A percentile compares a stretch with the other conserved stretches of the same genome.
These are phyloP conservation scores for Oreochromis tanganicae DNA, from an alignment of 2,113 vertebrate species.

Conservation along the genomic window DNA sequence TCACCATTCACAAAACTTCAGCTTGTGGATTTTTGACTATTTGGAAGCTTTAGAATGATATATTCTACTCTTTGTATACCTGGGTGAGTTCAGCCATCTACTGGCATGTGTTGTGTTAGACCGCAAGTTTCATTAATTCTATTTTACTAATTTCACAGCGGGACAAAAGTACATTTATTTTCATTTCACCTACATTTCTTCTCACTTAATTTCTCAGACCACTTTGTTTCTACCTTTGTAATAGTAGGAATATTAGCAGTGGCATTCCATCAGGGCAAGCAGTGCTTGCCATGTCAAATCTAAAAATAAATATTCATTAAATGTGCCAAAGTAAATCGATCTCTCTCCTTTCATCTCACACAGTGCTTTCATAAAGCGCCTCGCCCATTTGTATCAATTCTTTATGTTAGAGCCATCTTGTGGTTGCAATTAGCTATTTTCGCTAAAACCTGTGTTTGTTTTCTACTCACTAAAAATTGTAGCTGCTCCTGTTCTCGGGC, in stretches of 20 bases:
- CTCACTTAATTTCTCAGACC: background rate
- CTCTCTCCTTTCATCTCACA: background rate
- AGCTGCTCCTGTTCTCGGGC: background rate
- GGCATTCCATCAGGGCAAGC: background rate
- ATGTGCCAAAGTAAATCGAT: background rate
- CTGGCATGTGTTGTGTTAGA: background rate
- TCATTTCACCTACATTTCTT: background rate
- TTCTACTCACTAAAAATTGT: background rate
- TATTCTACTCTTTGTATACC: background rate
- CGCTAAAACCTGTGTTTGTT: background rate
- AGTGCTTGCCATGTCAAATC: background rate
- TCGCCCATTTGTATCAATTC: fast-evolving
- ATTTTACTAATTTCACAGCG: background rate
- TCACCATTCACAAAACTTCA: conserved; percentile 30
- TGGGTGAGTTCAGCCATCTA: background rate
- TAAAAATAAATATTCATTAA: background rate
- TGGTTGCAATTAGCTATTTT: background rate
- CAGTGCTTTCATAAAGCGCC: background rate
- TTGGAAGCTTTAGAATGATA: background rate
- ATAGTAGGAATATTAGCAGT: background rate
- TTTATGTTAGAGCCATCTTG: background rate
- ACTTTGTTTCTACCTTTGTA: background rate
- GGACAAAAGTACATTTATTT: background rate
- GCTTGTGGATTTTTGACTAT: background rate
- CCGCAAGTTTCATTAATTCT: background rate